Conservation (phyloP, 2,888 invertebrate species). For the Drosophila incognita region DNA sequence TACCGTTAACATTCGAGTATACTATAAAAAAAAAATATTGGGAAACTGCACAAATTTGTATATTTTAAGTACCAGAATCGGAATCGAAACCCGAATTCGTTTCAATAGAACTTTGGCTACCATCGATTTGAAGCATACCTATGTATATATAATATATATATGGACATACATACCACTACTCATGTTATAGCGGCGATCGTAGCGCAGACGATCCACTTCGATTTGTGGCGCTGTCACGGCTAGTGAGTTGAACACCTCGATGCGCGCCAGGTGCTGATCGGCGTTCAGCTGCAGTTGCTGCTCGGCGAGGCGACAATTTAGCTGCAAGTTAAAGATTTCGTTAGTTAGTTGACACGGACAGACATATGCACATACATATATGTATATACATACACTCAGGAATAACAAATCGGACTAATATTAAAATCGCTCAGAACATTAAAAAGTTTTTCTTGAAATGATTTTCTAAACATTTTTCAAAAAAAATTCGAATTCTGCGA, state of each 20-base stretch:
- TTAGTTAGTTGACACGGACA: conserved; percentile 27
- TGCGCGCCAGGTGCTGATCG: conserved; percentile 84
- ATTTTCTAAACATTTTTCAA: not conserved
- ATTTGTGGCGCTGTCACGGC: conserved; percentile 92
- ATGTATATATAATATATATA: not conserved
- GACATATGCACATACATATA: not conserved
- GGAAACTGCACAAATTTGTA: not conserved
- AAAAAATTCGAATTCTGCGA: not conserved
- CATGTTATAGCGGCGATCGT: conserved; percentile 83
- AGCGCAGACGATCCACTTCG: conserved; percentile 87
- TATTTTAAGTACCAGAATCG: not conserved
- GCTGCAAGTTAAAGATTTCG: conserved; percentile 70
- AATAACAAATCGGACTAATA: not conserved
- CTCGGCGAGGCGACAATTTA: conserved; percentile 84
- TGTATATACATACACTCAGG: not conserved
- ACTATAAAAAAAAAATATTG: not conserved
- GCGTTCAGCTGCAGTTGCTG: conserved; percentile 80
- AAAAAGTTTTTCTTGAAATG: not conserved
- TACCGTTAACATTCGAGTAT: not conserved
- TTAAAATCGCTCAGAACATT: not conserved
- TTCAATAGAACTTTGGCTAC: not conserved
- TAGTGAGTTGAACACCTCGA: conserved; percentile 92
- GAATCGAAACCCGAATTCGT: not conserved
- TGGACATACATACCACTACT: conserved; percentile 74
- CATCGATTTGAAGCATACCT: not conserved